Evolutionary conservation across 2,113 vertebrate genomes (phyloP), one percentile per base, ranked within the genome.

Genomic region (Datnioides undecimradiatus): DNA sequence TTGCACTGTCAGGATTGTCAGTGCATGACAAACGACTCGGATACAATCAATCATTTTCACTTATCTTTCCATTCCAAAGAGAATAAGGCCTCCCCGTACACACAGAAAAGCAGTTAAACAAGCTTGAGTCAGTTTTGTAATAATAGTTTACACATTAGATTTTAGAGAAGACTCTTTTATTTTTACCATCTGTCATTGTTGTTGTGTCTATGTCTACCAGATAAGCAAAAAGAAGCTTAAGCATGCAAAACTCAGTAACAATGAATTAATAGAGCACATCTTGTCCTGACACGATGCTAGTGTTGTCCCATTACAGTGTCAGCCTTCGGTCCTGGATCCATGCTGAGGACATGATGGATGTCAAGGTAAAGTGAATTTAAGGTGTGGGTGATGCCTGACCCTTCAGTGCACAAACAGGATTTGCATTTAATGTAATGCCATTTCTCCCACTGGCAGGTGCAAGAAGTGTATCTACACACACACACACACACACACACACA

Each of bases 361-460:
- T 83, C 87, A 90, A 93, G 60, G 85, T 88, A 92, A 95, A 94
- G 94, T 93, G 90, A 92, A 94, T 94, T 95, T 94, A 94, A 82
- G 80, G 91, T 36, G 78, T 77, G 59, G 64, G 82, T 92, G 86
- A 94, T 91, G 87, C 88, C 86, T 49, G 85, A 85, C 91, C 91
- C 82, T 79, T 77, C 63, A 76, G 80, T 88, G 75, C 83, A 64
- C 87, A 63, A 91, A 89, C 69, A 88, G 82, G 8, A 74, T 43
- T 87, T 82, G 84, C 46, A 87, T 91, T 94, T 87, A 69, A 73
- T 84, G 84, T 82, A 82, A 83, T 84, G 70, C 63, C 68, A 54
- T 64, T 71, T 82, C 71, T 77, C 45, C 60, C 66, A 25, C 14
- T 66, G 55, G 64, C 77, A 84, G 40, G 17, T 31, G 29, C 27